These are phyloP conservation scores for Xenus cinereus DNA, from an alignment of 2,113 vertebrate species.

Conservation along the genomic window DNA sequence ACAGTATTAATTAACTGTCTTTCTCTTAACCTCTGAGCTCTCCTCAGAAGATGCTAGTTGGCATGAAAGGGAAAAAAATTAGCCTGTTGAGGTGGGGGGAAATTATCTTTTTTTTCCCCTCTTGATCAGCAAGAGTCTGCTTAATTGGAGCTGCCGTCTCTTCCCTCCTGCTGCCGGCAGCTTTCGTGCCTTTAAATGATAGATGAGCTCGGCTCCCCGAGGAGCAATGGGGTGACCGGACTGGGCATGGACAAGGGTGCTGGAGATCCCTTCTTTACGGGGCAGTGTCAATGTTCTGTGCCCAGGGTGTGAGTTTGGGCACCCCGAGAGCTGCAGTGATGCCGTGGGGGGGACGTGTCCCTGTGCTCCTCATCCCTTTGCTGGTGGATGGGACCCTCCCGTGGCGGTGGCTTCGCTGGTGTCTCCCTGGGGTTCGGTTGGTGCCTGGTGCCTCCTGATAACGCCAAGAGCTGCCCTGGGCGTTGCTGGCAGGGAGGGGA, in stretches of 20 bases:
- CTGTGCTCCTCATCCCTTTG: not conserved
- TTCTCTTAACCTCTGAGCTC: conserved; percentile 34
- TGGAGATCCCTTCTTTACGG: not conserved
- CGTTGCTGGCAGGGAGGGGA: not conserved
- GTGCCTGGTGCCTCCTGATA: conserved; percentile 12
- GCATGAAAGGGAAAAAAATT: conserved; percentile 29
- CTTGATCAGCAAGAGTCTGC: not conserved
- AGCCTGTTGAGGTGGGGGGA: not conserved
- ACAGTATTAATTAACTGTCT: conserved; percentile 38
- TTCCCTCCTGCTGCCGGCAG: not conserved
- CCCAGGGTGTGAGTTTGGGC: not conserved
- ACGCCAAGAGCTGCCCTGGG: accelerated
- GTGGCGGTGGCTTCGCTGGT: accelerated
- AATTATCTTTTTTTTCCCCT: not conserved
- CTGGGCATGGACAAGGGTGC: not conserved
- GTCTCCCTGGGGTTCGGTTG: not conserved
- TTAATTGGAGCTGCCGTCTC: conserved; percentile 20
- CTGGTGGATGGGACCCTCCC: not conserved
- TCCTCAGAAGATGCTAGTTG: conserved; percentile 5
- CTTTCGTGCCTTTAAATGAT: not conserved
- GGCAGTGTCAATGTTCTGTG: not conserved
- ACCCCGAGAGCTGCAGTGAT: not conserved
- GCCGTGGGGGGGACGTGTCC: accelerated
- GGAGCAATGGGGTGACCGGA: not conserved
- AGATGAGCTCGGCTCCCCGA: not conserved